Evolutionary conservation across 2,797 vertebrate genomes (phyloP).

Genomic region (Anguilla marmorata): DNA sequence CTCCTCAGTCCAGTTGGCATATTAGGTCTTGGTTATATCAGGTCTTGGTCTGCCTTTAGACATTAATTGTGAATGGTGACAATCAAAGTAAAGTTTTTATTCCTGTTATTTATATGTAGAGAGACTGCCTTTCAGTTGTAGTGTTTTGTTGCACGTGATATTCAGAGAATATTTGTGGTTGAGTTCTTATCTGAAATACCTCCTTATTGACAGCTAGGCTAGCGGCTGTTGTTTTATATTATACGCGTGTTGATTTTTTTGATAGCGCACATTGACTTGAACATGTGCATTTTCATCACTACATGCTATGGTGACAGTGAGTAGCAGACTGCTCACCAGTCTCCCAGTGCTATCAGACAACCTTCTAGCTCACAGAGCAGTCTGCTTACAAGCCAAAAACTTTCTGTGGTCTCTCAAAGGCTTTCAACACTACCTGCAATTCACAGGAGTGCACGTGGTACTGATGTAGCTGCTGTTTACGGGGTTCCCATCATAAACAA

Average conservation of each 20-base stretch:
- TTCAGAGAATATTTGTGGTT: not conserved
- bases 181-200: slow-evolving; percentile 11
- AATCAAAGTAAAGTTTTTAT: slow-evolving; percentile 40
- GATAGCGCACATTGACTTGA: not conserved
- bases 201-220: not conserved
- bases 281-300: not conserved
- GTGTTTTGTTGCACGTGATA: not conserved
- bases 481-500: not conserved
- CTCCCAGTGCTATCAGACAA: not conserved
- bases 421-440: not conserved
- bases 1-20: slow-evolving; percentile 18
- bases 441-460: not conserved
- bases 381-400: slow-evolving; percentile 22
- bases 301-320: not conserved
- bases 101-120: not conserved
- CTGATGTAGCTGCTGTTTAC: not conserved
- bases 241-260: not conserved
- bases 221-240: not conserved
- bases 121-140: not conserved
- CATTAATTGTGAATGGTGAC: slow-evolving; percentile 40
- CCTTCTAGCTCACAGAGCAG: not conserved
- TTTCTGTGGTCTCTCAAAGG: slow-evolving; percentile 24
- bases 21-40: not conserved
- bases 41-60: slow-evolving; percentile 7
- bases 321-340: not conserved